phyloP scores from a whole-genome alignment of 2,888 invertebrate species.

The Noctua pronuba region DNA sequence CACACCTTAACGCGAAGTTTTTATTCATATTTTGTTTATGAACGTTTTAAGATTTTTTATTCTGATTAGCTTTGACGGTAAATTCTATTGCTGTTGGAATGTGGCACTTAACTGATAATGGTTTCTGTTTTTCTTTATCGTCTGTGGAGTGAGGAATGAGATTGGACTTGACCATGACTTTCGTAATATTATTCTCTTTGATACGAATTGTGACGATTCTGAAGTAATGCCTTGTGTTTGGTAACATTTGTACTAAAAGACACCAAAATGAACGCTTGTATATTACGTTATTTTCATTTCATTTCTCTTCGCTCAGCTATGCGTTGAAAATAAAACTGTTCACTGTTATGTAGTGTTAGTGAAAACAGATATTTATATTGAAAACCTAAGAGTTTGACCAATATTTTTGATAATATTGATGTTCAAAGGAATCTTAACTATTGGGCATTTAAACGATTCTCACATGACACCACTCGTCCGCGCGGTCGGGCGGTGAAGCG shows the following conservation, averaged over 20 bases:
- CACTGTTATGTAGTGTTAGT: too few species aligned
- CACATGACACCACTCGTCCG: too few species aligned
- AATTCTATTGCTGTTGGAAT: slow-evolving; percentile 52
- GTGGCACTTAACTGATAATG: slow-evolving; percentile 28
- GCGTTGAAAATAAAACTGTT: too few species aligned
- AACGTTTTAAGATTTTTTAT: slow-evolving; percentile 55
- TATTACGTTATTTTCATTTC: neutral
- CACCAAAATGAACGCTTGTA: too few species aligned
- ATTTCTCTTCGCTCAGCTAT: neutral
- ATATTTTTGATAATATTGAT: too few species aligned
- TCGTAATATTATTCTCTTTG: neutral
- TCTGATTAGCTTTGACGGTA: slow-evolving; percentile 51
- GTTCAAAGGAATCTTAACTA: too few species aligned
- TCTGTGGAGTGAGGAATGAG: slow-evolving; percentile 17
- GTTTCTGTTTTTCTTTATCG: slow-evolving; percentile 12
- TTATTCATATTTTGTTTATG: slow-evolving; percentile 66
- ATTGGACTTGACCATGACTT: slow-evolving; percentile 17
- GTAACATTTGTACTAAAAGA: neutral
- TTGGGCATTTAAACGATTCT: too few species aligned
- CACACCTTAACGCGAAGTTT: slow-evolving; percentile 16
- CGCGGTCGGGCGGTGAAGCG: too few species aligned
- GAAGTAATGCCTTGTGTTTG: neutral
- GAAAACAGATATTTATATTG: too few species aligned
- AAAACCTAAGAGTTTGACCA: too few species aligned
- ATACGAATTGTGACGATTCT: neutral